phyloP scores from a whole-genome alignment of 2,113 vertebrate genomes.

The Poeciliopsis occidentalis region DNA sequence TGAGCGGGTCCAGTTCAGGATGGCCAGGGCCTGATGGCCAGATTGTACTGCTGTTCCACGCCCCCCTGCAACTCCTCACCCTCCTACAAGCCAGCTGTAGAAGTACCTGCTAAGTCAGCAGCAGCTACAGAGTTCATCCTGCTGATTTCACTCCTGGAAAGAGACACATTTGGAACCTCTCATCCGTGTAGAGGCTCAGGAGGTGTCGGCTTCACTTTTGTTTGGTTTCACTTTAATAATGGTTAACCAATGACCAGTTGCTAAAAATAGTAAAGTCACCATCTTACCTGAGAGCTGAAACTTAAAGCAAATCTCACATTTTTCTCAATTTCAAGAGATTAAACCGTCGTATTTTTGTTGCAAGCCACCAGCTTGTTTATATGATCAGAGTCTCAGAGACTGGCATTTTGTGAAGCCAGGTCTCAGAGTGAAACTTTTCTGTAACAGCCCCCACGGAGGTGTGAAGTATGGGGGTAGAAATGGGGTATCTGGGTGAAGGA shows the following conservation, averaged over 20 bases:
- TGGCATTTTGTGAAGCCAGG: too few species aligned
- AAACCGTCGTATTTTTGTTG: too few species aligned
- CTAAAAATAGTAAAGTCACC: not conserved
- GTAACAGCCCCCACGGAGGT: too few species aligned
- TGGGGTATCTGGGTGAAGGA: slow-evolving; percentile 10
- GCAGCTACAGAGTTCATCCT: slow-evolving; percentile 14
- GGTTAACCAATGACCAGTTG: not conserved
- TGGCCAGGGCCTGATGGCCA: slow-evolving; percentile 46
- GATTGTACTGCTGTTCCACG: slow-evolving; percentile 41
- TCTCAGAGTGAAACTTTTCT: too few species aligned
- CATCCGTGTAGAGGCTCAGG: slow-evolving; percentile 4
- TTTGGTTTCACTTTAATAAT: not conserved
- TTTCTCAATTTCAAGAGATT: too few species aligned
- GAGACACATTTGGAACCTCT: slow-evolving; percentile 18
- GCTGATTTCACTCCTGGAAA: not conserved
- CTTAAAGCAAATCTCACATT: too few species aligned
- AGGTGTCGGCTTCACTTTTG: slow-evolving; percentile 13
- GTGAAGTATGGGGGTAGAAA: not conserved
- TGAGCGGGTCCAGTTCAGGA: slow-evolving; percentile 50
- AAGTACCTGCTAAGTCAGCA: slow-evolving; percentile 60
- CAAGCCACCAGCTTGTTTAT: too few species aligned
- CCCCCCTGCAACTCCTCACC: not conserved
- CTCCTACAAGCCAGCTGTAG: slow-evolving; percentile 50
- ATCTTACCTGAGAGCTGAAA: too few species aligned
- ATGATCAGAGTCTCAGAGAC: too few species aligned